Evolutionary conservation across 1,140 invertebrate genomes (phyloP).

Genomic region (Magallana ariakensis): DNA sequence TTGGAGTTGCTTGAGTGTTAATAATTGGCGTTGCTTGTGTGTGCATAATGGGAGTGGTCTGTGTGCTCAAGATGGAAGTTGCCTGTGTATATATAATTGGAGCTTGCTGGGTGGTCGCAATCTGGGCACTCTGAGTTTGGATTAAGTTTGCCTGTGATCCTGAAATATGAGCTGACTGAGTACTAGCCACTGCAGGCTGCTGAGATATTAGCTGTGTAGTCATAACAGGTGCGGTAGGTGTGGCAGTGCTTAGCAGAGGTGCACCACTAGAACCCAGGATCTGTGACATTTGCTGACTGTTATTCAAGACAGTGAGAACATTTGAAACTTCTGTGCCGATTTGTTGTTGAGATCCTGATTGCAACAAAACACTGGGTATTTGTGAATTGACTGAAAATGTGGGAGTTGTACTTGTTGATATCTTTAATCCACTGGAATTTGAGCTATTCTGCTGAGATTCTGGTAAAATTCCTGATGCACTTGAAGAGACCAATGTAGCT

Average conservation of each 20-base stretch:
- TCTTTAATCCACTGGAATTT: not conserved
- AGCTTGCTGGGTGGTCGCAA: not conserved
- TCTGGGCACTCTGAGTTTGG: not conserved
- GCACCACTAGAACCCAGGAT: not conserved
- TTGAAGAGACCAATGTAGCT: conserved; percentile 9
- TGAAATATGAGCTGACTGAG: conserved; percentile 1
- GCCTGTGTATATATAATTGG: not conserved
- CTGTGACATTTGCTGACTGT: conserved; percentile 7
- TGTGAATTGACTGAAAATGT: conserved; percentile 11
- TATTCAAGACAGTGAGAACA: conserved; percentile 2
- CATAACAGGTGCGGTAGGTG: not conserved
- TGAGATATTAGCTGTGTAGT: not conserved
- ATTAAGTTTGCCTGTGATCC: not conserved
- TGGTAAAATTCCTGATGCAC: not conserved
- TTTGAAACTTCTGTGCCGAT: not conserved
- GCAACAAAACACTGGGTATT: conserved; percentile 23
- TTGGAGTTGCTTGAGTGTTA: conserved; percentile 31
- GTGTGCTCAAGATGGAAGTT: not conserved
- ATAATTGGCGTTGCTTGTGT: conserved; percentile 39
- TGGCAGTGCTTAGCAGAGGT: not conserved
- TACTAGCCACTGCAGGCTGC: conserved; percentile 18
- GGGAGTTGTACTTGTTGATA: not conserved
- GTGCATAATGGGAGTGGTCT: conserved; percentile 35
- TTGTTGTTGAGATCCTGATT: conserved; percentile 17
- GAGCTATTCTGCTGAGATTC: not conserved